Evolutionary conservation across 2,888 invertebrate species (phyloP), one percentile per base, ranked within the genome.

Genomic region (Leucophora obtusa): DNA sequence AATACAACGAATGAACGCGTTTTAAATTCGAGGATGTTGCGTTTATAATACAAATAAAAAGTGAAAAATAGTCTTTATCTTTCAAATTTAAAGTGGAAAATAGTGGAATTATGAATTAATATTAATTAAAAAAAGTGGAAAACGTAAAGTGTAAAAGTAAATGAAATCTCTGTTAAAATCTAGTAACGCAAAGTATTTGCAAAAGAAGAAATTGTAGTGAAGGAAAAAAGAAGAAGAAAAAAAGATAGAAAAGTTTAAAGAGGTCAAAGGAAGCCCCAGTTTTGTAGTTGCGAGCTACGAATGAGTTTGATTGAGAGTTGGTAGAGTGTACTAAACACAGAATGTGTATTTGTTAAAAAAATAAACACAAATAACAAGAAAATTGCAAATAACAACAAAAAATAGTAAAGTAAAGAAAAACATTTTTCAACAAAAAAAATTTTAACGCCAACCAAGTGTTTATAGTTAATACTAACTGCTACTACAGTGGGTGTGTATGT

Each of bases 191-290:
- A 47, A 47, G 43, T 47, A n/a, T 47, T 47, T 47, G 43, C n/a
- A 47, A 14, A 38, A 14, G 43, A 38, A 11, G 14, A 38, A 38
- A 38, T 47, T 47, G 11, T 47, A 6, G 43, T n/a, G 43, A 3
- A 2, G n/a, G n/a, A 47, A 3, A 6, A 47, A 47, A 11, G 7
- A 28, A 28, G 2, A 24, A 54, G 1, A 54, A 18, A 54, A 11
- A 3, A 50, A 68, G 63, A 69, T 70, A 78, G 65, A 69, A 65
- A 73, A 60, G 77, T 72, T 69, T 75, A 82, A 82, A 82, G 82
- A 81, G 83, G 82, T 76, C 80, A 82, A 82, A 82, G 82, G 80
- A 81, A 83, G 80, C 51, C 76, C 70, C 70, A 74, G 75, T 80
- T 71, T 75, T 28, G 50, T 51, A 71, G 69, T 60, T 68, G 58